Base-by-base conservation (phyloP, 2,888 invertebrate genomes). In the Drosophila atripex region DNA sequence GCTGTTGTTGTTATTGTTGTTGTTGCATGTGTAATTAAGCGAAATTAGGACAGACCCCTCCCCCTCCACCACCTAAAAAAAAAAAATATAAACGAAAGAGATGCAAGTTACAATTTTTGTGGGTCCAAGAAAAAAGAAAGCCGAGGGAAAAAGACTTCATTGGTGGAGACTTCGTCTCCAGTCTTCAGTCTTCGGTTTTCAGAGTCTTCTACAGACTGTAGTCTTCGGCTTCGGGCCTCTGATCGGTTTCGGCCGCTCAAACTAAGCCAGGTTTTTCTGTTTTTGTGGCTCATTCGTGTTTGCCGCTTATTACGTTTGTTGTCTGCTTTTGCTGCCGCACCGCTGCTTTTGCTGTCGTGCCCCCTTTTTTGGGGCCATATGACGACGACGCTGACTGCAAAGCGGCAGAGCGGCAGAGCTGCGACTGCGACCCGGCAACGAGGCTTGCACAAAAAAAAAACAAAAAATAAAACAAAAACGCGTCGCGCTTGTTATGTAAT, bases 361-460 rank as follows among this genome's bases (percentile, higher is more conserved):
- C 84, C 84, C 84, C 86, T 85, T 85, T 84, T 70, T 83, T 85
- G 76, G 75, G 72, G 76, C 75, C 71, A 76, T 71, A 69, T 80
- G 80, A 74, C 84, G 83, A 46, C 59, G 80, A 35, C 43, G 14
- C 39, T 12, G 18, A 23, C 61, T 21, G 21, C 32, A 18, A 4
- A 23, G 21, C 21, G 21, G 18, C 46, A 18, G 16, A n/a, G n/a
- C 3, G 21, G 7, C 46, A 18, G 16, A 38, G 51, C 38, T 23
- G 16, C 46, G 41, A 21, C 64, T 39, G 65, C 28, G 32, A 46
- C 35, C 63, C 28, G 55, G 16, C 51, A 38, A 14, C 38, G 55
- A 32, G 51, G 69, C 59, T 70, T 70, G 69, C 69, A 72, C 53
- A 64, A 72, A 28, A 28, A 6, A 25, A 25, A 25, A 5, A 25